Evolutionary conservation across 2,113 vertebrate genomes (phyloP), one percentile per base, ranked within the genome.

Genomic region (Coregonus clupeaformis): DNA sequence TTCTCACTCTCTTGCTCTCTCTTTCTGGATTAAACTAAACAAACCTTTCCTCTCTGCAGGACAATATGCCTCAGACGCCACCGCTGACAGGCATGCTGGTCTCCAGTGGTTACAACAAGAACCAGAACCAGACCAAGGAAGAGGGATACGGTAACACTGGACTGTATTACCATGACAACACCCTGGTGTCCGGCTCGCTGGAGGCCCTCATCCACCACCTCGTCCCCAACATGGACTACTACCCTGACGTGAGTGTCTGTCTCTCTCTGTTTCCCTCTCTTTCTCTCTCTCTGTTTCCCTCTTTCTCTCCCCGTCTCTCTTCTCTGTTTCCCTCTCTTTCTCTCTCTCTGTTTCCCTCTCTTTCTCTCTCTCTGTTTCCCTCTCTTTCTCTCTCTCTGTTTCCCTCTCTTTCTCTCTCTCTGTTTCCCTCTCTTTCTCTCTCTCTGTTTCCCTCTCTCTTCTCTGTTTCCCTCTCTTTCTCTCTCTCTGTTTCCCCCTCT

Each of bases 191-290:
- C 0, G 97, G 97, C 1, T 97, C 97, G 68, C 91, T 98, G 90
- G 97, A 98, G 92, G 96, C 95, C 64, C 95, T 99, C 78, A 94
- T 99, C 79, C 94, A 95, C 75, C 97, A 97, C 89, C 85, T 99
- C 79, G 95, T 99, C 68, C 97, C 97, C 6, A 96, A 84, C 0
- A 89, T 95, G 18, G 95, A 97, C 80, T 97, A 98, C 84, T 97
- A 96, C 73, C 97, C 97, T 1, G 97, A 98, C 68, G 97, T 98
- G 91, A 94, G 97, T 94, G 47, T 42, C 36, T 42, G 7, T 42
- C 36, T 79, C 1, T 16, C 24, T 42, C 11, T 11, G 7, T 22
- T 2, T 7, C 11, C 71, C 27, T 71, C 9, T 45, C 32, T 25
- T 18, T 71, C 1, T 25, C 12, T 47, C 25, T 45, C 3, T 68